Base-by-base conservation (phyloP, 30 jellyfish, hydroid and myxozoan species). In the Calvadosia cruxmelitensis region DNA sequence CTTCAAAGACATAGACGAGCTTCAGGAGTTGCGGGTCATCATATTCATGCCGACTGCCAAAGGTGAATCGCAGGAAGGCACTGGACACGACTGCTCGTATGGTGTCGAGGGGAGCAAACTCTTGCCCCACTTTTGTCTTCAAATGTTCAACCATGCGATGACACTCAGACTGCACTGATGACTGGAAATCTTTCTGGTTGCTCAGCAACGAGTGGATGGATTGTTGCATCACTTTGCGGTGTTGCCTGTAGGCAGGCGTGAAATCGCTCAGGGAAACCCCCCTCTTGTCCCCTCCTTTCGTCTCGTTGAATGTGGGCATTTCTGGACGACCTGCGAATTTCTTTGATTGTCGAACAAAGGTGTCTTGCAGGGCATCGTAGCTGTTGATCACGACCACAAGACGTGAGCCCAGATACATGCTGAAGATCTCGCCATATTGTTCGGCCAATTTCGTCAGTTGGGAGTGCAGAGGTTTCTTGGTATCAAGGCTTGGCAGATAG, bases 281-380 rank as follows among this genome's bases (percentile, higher is more conserved):
- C 10, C 57, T 10, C 16, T 23, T 61, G 16, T 24, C 70, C 3
- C 82, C 82, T 26, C 61, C 76, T 27, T 63, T 32, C 31, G 82
- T 72, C 31, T 33, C 28, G 26, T 28, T 72, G 35, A 72, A 72
- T 33, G 82, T 72, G 28, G 82, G 74, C 35, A 72, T 30, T n/a
- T 31, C 66, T 26, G 82, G 82, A 13, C 82, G 82, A 0, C 82
- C 82, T 2, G 82, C 82, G 35, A 51, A 72, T 27, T 27, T 30
- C 33, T 61, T 72, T 72, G 77, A 25, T 29, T 72, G 67, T 27
- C 31, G 29, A 2, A 72, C 77, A 27, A 72, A 52, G 31, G 79
- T 51, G 28, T 53, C 82, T 23, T 51, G 23, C 13, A 72, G 27
- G 10, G 78, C 82, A 2, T 53, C 77, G 29, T 32, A 33, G 34